Evolutionary conservation across 2,888 invertebrate species (phyloP), one percentile per base, ranked within the genome.

Genomic region (Eristalinus aeneus): DNA sequence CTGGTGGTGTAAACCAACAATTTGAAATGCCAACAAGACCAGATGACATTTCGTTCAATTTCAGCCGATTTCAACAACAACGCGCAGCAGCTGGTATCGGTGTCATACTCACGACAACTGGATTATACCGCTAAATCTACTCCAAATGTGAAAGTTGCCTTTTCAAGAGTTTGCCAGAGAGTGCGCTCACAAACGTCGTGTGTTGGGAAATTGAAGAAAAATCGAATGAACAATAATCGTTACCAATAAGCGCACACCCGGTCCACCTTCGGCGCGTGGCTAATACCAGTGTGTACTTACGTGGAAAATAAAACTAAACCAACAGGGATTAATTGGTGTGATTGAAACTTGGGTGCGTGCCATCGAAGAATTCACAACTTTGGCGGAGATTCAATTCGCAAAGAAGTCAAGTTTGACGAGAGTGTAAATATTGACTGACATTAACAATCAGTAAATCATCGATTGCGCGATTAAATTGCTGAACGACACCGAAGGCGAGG

Each of bases 61-160:
- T 39, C 84, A 69, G 74, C 63, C 68, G 11, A 63, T 67, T 63
- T 67, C 34, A 54, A 53, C 54, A 61, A 20, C 53, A 27, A 46
- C 67, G 39, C 63, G 39, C 39, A 6, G 39, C 46, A 46, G 46
- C 46, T 46, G 46, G 74, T 69, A 67, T 68, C 73, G 54, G 54
- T 39, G 27, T 61, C 27, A 64, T 32, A 22, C 36, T 32, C 31
- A 23, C 69, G 16, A 16, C 64, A 73, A 60, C 64, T 68, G 63
- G 64, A 74, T 60, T 79, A 69, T 69, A 36, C 74, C 71, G 69
- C 75, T 61, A 71, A 79, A 75, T 67, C 75, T 65, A 75, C 32
- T 39, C 58, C 23, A 75, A 85, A 81, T 81, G 85, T 85, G 85
- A 85, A 85, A 85, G 85, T 85, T 85, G 68, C 58, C 54, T 46